These are phyloP conservation scores for Peribatodes rhomboidaria DNA, from an alignment of 2,888 invertebrate species.

Conservation along the genomic window DNA sequence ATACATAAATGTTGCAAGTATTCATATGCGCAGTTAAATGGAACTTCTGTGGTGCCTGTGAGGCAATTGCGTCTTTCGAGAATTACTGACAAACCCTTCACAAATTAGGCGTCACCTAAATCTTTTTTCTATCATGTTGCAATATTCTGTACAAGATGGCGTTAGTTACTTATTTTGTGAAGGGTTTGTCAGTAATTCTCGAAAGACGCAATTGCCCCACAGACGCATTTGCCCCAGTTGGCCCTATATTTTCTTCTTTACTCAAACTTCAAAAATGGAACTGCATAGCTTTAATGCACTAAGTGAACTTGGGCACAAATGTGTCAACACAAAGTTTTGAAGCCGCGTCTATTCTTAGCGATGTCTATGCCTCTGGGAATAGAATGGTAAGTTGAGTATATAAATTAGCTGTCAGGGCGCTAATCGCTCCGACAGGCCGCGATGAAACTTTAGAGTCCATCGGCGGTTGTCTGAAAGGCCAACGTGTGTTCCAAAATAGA, in stretches of 20 bases:
- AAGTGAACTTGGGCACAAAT: slow-evolving; percentile 29
- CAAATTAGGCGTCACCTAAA: too few species aligned
- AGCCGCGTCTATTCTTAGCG: slow-evolving; percentile 61
- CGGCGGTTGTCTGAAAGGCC: slow-evolving; percentile 80
- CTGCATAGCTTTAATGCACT: not conserved
- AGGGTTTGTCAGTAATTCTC: too few species aligned
- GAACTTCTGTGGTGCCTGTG: too few species aligned
- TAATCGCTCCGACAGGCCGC: slow-evolving; percentile 85
- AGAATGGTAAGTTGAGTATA: slow-evolving; percentile 85
- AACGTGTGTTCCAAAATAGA: slow-evolving; percentile 76
- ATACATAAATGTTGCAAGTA: not conserved
- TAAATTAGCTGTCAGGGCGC: slow-evolving; percentile 85
- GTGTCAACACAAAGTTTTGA: slow-evolving; percentile 33
- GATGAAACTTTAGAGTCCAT: slow-evolving; percentile 85
- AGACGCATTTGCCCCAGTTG: too few species aligned
- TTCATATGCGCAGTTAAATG: not conserved
- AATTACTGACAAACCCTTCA: too few species aligned
- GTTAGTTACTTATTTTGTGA: too few species aligned
- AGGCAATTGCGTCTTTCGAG: too few species aligned
- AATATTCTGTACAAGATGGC: too few species aligned
- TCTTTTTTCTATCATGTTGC: too few species aligned
- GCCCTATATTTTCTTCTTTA: too few species aligned
- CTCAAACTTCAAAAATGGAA: not conserved
- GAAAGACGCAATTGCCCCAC: too few species aligned
- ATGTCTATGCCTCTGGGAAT: slow-evolving; percentile 73